Evolutionary conservation across 2,113 vertebrate species (phyloP), one percentile per base, ranked within the genome.

Genomic region (Hyaena hyaena): DNA sequence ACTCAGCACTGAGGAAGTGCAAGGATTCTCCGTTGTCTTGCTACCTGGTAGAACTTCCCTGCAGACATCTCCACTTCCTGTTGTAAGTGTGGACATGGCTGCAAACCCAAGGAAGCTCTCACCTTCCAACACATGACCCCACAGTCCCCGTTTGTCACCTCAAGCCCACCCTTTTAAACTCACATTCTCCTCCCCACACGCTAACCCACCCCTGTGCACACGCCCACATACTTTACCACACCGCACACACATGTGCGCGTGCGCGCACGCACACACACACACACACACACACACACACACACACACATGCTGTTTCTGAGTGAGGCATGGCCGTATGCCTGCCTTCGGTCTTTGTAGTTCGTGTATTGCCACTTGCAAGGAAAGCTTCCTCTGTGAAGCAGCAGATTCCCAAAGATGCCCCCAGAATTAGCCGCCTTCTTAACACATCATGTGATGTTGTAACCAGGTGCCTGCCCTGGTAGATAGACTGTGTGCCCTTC

Each of bases 11-110:
- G 4, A 23, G 77, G 16, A 26, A 7, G 19, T 0, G 9, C 7
- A 0, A 0, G 2, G 31, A 10, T 4, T 1, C 53, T 33, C 69
- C 45, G 61, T 21, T 0, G 0, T 19, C 58, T 63, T 7, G 11
- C 35, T 4, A 31, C 10, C 23, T 11, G 7, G 3, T 17, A 21
- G 35, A 12, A 33, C 6, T 1, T 8, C 39, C 45, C 16, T 12
- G 11, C 8, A 9, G 68, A 11, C 0, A 2, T 9, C 39, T 68
- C n/a, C 48, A 10, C n/a, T 19, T 15, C 50, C 55, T n/a, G 11
- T 31, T 3, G 10, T 0, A 79, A 6, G 10, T 10, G 10, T 10
- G 15, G 4, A 11, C 21, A 8, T 2, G 26, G 43, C n/a, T 31
- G 33, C 2, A n/a, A 4, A 12, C 11, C 24, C 7, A 10, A 7